These are phyloP conservation scores for Gryllus longicercus DNA, from an alignment of 2,888 invertebrate genomes.

Conservation along the genomic window DNA sequence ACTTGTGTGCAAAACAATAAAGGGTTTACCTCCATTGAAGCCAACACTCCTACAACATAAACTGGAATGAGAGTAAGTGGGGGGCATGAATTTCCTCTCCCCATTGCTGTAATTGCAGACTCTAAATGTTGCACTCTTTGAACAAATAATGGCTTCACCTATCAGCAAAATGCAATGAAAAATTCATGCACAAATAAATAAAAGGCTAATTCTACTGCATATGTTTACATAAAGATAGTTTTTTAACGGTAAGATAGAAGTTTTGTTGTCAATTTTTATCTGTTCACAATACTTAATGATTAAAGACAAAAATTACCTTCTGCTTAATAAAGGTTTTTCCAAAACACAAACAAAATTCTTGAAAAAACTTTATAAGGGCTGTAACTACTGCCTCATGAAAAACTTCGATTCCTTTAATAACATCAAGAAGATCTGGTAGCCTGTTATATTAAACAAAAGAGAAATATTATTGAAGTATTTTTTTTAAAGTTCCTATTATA, in stretches of 20 bases:
- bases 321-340: slow-evolving; percentile 59
- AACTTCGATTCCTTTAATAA: slow-evolving; percentile 54
- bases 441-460: slow-evolving; percentile 46
- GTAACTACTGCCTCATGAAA: slow-evolving; percentile 53
- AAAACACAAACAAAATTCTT: slow-evolving; percentile 61
- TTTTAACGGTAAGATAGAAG: no score
- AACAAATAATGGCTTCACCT: slow-evolving; percentile 57
- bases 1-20: neutral
- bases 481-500: no score
- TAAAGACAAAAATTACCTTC: slow-evolving; percentile 42
- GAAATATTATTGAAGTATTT: no score
- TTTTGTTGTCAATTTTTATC: no score
- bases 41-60: slow-evolving; percentile 42
- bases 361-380: slow-evolving; percentile 55
- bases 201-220: no score
- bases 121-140: slow-evolving; percentile 59
- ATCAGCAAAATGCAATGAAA: slow-evolving; percentile 3
- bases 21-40: slow-evolving; percentile 40
- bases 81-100: slow-evolving; percentile 27
- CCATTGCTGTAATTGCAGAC: slow-evolving; percentile 53
- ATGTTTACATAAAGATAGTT: no score
- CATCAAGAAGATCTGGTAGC: slow-evolving; percentile 56
- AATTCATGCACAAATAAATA: neutral
- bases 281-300: no score
- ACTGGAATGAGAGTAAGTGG: slow-evolving; percentile 41